Evolutionary conservation across 2,113 vertebrate genomes (phyloP).

Genomic region (Bothrops jararaca): DNA sequence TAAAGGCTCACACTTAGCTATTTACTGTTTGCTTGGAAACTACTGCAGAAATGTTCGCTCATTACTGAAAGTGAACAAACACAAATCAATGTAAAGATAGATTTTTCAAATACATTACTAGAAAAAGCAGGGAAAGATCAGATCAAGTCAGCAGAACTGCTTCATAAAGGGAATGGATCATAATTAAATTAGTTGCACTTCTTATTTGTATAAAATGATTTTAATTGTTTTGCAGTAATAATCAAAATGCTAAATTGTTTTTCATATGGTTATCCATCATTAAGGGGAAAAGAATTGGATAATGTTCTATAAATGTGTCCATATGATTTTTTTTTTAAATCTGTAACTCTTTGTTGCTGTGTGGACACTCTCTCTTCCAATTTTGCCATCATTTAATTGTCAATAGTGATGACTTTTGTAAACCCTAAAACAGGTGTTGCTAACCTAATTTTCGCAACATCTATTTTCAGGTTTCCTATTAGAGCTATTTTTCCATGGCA

Average conservation of each 20-base stretch:
- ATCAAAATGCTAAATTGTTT: conserved; percentile 39
- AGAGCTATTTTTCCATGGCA: not conserved
- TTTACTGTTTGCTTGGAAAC: conserved; percentile 9
- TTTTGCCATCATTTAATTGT: conserved; percentile 36
- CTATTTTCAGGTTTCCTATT: not conserved
- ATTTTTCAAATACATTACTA: conserved; percentile 17
- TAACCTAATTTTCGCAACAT: not conserved
- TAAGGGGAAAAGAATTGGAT: conserved; percentile 39
- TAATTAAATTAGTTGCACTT: conserved; percentile 53
- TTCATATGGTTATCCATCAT: conserved; percentile 39
- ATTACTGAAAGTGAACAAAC: conserved; percentile 27
- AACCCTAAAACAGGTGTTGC: not conserved
- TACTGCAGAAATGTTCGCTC: conserved; percentile 11
- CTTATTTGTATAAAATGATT: conserved; percentile 54
- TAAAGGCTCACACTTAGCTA: not conserved
- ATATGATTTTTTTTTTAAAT: conserved; percentile 53
- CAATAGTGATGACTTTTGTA: not conserved
- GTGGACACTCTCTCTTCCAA: not conserved
- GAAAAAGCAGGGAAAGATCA: conserved; percentile 27
- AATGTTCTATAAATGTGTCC: conserved; percentile 28
- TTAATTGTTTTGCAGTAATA: conserved; percentile 38
- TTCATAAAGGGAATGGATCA: conserved; percentile 32
- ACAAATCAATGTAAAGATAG: conserved; percentile 57
- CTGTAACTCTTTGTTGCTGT: conserved; percentile 43
- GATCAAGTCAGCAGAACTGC: conserved; percentile 45